A percentile compares a stretch with the other conserved stretches of the same genome.
Evolutionary conservation across 2,113 vertebrate species (phyloP).

Genomic region (Opisthocomus hoazin): DNA sequence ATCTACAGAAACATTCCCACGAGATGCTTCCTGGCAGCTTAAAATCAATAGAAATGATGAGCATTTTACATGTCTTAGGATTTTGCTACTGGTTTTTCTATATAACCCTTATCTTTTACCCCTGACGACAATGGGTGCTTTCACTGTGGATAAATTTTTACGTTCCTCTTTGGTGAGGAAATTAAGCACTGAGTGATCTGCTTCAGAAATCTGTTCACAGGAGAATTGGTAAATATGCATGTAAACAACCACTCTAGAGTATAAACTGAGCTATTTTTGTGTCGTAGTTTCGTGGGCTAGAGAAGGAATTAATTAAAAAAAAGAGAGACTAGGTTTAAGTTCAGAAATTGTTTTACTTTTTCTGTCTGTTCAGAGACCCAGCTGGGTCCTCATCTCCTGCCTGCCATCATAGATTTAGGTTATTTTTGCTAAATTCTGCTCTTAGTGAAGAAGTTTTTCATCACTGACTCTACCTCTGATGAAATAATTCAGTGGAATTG

Average conservation of each 20-base stretch:
- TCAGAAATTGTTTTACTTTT: neutral
- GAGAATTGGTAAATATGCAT: slow-evolving; percentile 21
- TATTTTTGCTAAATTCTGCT: neutral
- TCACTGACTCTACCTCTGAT: neutral
- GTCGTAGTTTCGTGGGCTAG: neutral
- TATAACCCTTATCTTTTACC: slow-evolving; percentile 5
- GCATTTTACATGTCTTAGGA: neutral
- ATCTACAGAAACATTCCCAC: slow-evolving; percentile 10
- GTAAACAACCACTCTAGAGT: slow-evolving; percentile 27
- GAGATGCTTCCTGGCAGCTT: neutral
- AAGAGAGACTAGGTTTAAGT: neutral
- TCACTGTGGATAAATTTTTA: neutral
- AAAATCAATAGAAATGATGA: slow-evolving; percentile 9
- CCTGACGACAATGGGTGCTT: neutral
- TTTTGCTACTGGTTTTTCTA: neutral
- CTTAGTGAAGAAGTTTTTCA: neutral
- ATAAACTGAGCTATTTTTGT: slow-evolving; percentile 18
- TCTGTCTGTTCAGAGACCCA: neutral
- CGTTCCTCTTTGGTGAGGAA: neutral
- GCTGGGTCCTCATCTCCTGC: neutral
- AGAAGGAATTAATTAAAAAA: slow-evolving; percentile 2
- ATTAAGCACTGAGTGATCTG: slow-evolving; percentile 23
- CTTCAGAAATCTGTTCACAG: slow-evolving; percentile 32
- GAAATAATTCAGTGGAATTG: slow-evolving; percentile 11
- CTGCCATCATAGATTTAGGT: neutral